phyloP scores from a whole-genome alignment of 2,797 vertebrate species.

The Halcyon chelicuti region DNA sequence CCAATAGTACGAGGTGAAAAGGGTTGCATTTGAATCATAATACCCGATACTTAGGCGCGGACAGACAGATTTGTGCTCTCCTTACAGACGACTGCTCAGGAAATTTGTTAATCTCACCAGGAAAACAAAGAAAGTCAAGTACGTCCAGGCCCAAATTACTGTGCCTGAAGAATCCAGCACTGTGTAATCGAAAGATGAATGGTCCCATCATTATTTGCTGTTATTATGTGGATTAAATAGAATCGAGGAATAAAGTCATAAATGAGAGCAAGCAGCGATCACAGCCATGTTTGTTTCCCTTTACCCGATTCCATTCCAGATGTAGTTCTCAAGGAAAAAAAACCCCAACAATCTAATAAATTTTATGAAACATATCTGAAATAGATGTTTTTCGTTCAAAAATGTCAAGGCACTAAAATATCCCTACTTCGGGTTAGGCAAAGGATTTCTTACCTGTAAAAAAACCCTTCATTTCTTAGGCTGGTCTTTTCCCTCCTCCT shows the following conservation, averaged over 20 bases:
- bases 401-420: neutral
- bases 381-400: rapidly evolving
- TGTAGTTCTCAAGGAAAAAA: rapidly evolving
- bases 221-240: neutral
- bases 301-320: neutral
- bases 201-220: rapidly evolving
- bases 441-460: slow-evolving; percentile 23
- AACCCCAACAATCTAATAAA: neutral
- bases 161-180: neutral
- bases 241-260: neutral
- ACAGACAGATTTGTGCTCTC: neutral
- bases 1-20: slow-evolving; percentile 7
- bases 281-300: neutral
- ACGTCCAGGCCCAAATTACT: neutral
- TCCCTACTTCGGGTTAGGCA: neutral
- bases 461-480: neutral
- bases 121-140: neutral
- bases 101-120: neutral
- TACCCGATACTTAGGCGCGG: neutral
- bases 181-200: neutral
- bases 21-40: slow-evolving; percentile 1
- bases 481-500: neutral
- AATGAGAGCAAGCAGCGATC: neutral
- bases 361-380: neutral
- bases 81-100: neutral